phyloP scores from a whole-genome alignment of 2,113 vertebrate genomes.

The Gobius niger region DNA sequence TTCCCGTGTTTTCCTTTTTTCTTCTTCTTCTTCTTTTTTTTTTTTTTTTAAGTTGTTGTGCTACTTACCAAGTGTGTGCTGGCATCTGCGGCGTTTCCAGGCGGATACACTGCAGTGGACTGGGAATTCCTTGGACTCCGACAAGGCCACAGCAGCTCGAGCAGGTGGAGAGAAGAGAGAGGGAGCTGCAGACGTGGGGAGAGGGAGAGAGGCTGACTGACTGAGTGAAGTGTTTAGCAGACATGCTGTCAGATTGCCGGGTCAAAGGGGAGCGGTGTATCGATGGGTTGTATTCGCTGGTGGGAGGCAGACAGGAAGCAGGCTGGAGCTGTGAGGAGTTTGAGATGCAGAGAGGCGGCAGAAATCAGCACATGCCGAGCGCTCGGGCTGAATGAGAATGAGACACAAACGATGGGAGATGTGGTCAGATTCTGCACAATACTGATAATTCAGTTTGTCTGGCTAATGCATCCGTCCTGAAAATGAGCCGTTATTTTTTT shows the following conservation, averaged over 20 bases:
- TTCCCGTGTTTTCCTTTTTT: conserved; percentile 42
- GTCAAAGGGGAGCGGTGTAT: conserved; percentile 62
- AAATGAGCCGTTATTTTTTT: not conserved
- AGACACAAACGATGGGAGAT: conserved; percentile 23
- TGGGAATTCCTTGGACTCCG: conserved; percentile 76
- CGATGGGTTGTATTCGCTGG: conserved; percentile 54
- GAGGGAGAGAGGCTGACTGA: conserved; percentile 14
- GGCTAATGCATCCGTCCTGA: not conserved
- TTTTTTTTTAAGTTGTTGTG: conserved; percentile 25
- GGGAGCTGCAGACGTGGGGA: conserved; percentile 4
- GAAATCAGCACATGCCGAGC: conserved; percentile 35
- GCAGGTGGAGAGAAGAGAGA: conserved; percentile 67
- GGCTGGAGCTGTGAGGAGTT: conserved; percentile 25
- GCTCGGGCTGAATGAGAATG: conserved; percentile 35
- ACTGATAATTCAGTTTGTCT: not conserved
- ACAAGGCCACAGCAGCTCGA: conserved; percentile 70
- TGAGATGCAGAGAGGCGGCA: conserved; percentile 41
- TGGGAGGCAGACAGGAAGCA: conserved; percentile 52
- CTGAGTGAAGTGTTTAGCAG: conserved; percentile 57
- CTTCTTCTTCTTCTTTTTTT: not conserved
- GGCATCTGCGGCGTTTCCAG: conserved; percentile 80
- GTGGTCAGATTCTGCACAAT: conserved; percentile 10
- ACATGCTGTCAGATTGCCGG: conserved; percentile 59
- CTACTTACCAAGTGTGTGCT: conserved; percentile 58
- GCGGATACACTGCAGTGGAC: conserved; percentile 74